Evolutionary conservation across 2,888 invertebrate genomes (phyloP), one percentile per base, ranked within the genome.

Genomic region (Nymphalis polychloros): DNA sequence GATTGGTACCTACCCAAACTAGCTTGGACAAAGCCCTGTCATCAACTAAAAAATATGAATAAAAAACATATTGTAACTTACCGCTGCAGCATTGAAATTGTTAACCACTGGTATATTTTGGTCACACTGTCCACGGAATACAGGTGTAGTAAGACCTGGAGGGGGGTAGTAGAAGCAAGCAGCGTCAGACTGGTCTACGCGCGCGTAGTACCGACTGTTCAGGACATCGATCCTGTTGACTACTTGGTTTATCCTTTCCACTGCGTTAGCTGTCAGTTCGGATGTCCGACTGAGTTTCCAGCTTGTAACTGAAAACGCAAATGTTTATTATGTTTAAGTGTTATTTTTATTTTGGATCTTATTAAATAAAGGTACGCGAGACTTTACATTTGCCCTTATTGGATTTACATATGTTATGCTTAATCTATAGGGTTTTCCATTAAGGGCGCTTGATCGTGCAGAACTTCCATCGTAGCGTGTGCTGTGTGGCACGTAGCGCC

Each of bases 61-160:
- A 41, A 13, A 41, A 41, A 41, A 41, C n/a, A 41, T 41, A 10
- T 41, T 13, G 13, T 0, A 13, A 62, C 70, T 67, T 50, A 73
- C 72, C 41, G 57, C 50, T 46, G 50, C 31, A 16, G 76, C 73
- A 48, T 80, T 65, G 52, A 85, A 85, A 67, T 79, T 74, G 3
- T 64, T 46, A 0, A 83, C 79, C 16, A 80, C 84, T 8, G 75
- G 52, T 4, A 83, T 78, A 57, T 61, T 78, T 4, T 72, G 64
- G 17, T 83, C 77, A 41, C 84, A 84, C 49, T 78, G 80, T 0
- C 84, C 84, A 10, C 82, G 77, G 76, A 82, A 83, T 0, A 72
- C 59, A 0, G 81, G 75, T 7, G 78, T 75, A 6, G 71, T 61
- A 1, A 61, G 63, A 10, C 70, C 69, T 0, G 77, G 73, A 0